phyloP scores from a whole-genome alignment of 2,797 vertebrate species.

The Lutjanus argentimaculatus region DNA sequence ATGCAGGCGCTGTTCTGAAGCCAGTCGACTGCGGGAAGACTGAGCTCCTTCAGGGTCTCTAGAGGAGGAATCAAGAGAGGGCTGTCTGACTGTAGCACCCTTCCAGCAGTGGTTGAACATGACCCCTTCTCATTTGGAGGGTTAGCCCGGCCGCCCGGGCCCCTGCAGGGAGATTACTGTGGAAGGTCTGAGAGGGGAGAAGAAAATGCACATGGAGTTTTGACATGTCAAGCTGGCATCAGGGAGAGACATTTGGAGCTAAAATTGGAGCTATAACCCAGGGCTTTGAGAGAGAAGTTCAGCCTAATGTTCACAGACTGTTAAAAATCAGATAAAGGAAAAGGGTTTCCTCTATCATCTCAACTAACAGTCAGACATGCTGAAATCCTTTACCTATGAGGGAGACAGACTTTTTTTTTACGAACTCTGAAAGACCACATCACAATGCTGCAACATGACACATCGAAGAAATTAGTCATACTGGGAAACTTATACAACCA shows the following conservation, averaged over 20 bases:
- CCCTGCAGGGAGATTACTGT: constrained; percentile 11
- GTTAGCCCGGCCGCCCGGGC: constrained; percentile 14
- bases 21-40: constrained; percentile 1
- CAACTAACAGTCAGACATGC: not conserved
- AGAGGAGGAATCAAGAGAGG: not conserved
- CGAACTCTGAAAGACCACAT: not conserved
- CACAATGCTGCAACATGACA: not conserved
- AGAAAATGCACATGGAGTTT: constrained; percentile 9
- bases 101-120: constrained; percentile 25
- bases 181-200: constrained; percentile 10
- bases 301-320: not conserved
- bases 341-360: not conserved
- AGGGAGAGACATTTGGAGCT: constrained; percentile 12
- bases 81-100: not conserved
- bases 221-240: constrained; percentile 38
- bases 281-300: not conserved
- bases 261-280: constrained; percentile 16
- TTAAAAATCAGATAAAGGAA: not conserved
- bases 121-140: constrained; percentile 34
- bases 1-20: not conserved
- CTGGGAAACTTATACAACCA: not conserved
- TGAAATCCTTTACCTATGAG: no score
- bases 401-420: not conserved
- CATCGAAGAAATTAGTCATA: not conserved
- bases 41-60: constrained; percentile 1